Evolutionary conservation across 1,140 invertebrate genomes (phyloP), one percentile per base, ranked within the genome.

Genomic region (Reticulitermes speratus): DNA sequence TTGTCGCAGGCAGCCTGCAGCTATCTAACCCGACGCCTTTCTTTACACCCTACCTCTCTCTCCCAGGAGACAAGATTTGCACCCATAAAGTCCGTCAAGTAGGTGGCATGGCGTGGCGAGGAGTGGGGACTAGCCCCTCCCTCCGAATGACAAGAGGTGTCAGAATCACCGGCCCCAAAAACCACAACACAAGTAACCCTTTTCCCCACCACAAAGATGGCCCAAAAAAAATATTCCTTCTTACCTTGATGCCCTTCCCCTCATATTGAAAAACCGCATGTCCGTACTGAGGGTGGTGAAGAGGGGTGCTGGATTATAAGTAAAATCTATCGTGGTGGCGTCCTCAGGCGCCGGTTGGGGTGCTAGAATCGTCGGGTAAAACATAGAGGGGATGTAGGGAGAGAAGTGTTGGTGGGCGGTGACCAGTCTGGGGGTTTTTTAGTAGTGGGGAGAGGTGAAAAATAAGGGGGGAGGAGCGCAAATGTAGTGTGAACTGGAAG

Each of bases 261-360:
- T 82, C 81, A 12, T 44, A 38, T 38, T 12, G 11, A 44, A 82
- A 82, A 82, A 44, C 81, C 81, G 25, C 81, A 75, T 6, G n/a
- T 30, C 65, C 82, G 14, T 12, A 25, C 45, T 25, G 82, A 44
- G 38, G 82, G 25, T 45, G 44, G 38, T 25, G 44, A 83, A 44
- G 82, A 32, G 82, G n/a, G 82, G 23, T 44, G 82, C 44, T 44
- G 44, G 82, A 45, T 83, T 44, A 83, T 83, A 52, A 83, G 82
- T 44, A 52, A 44, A 83, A 44, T 25, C 44, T 25, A 52, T 44
- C 44, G 82, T 8, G 38, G 82, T 25, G 82, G 38, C n/a, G 82
- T 45, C 44, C 82, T 83, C 82, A 84, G 84, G 84, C 84, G 84
- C 84, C 84, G 84, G 84, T 52, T 84, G 59, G 44, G 84, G 84